Base-by-base conservation (phyloP, 2,113 vertebrate genomes). In the Brachirus orientalis region DNA sequence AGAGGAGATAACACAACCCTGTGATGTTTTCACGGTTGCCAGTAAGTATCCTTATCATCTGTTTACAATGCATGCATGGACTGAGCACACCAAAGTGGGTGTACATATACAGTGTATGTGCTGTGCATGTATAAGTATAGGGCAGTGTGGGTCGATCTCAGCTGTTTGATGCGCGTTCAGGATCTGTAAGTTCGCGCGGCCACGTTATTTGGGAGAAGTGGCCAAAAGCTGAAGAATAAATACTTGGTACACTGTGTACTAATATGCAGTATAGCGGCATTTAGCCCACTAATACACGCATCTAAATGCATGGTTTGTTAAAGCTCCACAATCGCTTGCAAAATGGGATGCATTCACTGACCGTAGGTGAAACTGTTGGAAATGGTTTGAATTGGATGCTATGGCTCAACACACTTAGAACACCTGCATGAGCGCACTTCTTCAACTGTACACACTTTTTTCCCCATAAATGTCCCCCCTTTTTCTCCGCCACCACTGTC, bases 21-120 rank as follows among this genome's bases (percentile, higher is more conserved):
- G 75, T 58, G 72, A 89, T 89, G 88, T 72, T 75, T 70, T 52
- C 63, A 63, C 72, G 57, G 79, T 77, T 85, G 56, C 72, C 76
- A 67, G 92, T 94, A 84, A 92, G 90, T 93, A 60, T 48, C 22
- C 18, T 35, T 28, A 28, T 12, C 40, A 35, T 35, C 38, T 0
- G n/a, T 19, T 3, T 43, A 28, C 44, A 43, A 20, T 41, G 51
- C 55, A 62, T 6, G 0, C 55, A 62, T 6, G 0, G 28, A 28
- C 28, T 28, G 16, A 60, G 17, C 46, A 28, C 44, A 10, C 1
- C 6, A 1, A 6, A 3, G 43, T 16, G 43, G 6, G 14, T 12
- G 43, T 16, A 12, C 16, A 7, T 16, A 17, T 37, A 28, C 48
- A 28, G 2, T 4, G 9, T 14, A 13, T 22, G 28, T 28, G 28